Evolutionary conservation across 1,140 invertebrate genomes (phyloP), one percentile per base, ranked within the genome.

Genomic region (Sminthurinus signatus): DNA sequence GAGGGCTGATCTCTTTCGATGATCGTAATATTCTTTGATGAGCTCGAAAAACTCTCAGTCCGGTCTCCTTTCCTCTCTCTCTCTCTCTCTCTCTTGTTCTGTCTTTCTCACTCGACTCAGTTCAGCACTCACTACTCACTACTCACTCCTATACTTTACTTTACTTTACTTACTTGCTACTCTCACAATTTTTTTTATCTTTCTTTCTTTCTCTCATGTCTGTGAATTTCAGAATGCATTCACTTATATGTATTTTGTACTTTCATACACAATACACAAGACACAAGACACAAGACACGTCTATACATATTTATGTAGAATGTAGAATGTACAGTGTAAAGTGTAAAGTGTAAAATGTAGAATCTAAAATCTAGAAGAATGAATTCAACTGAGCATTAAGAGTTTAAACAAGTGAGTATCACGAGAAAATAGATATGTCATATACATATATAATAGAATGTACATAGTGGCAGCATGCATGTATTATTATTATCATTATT

Each of bases 1-100:
- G 70, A 64, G 67, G 70, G 66, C 67, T 72, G 65, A 68, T 72
- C 70, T 64, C 67, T 69, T 72, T 69, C 66, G 48, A 72, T 67
- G 61, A 65, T 65, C 59, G 59, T 62, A 69, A 63, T 61, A 68
- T 68, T 61, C 65, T 67, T 43, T 68, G 65, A 68, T 68, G 65
- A 68, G 65, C 57, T 64, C 50, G 46, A n/a, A 63, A 66, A 66
- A 57, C 29, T 57, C 28, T 52, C 50, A 52, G 50, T 52, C 50
- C 44, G 28, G 50, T 52, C 50, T 28, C n/a, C n/a, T n/a, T n/a
- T n/a, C n/a, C n/a, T n/a, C n/a, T n/a, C n/a, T 15, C 5, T 29
- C 25, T 15, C 23, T 52, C 50, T 52, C 50, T 52, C 28, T 28
- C 28, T 52, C 28, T 29, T 25, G 4, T 25, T 29, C 23, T 23